Percentiles rank a stretch among this genome's conserved stretches.
phyloP scores from a whole-genome alignment of 37 sponge, comb jelly and placozoan genomes.

The Halichondria panicea region DNA sequence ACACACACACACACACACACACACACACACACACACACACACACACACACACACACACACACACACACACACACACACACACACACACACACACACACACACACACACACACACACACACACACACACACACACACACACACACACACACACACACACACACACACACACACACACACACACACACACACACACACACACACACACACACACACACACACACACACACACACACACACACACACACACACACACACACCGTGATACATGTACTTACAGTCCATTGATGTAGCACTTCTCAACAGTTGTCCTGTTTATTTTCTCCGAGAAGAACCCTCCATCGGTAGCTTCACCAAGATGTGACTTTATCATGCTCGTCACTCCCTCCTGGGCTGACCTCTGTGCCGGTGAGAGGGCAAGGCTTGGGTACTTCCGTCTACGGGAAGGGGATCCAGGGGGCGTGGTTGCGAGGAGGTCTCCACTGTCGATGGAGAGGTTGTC shows the following conservation, averaged over 20 bases:
- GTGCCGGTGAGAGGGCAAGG: conserved; percentile 38
- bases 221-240: conserved; percentile 25
- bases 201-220: conserved; percentile 39
- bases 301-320: conserved; percentile 54
- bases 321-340: conserved; percentile 79
- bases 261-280: conserved; percentile 69
- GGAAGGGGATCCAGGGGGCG: conserved; percentile 59
- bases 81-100: no score
- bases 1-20: no score
- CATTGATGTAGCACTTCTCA: conserved; percentile 79
- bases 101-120: no score
- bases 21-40: no score
- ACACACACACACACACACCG: conserved; percentile 38
- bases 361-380: conserved; percentile 15
- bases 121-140: no score
- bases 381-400: conserved; percentile 16
- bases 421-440: conserved; percentile 30
- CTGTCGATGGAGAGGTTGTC: conserved; percentile 61
- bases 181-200: no score
- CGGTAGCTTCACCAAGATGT: conserved; percentile 63
- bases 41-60: no score
- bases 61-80: no score
- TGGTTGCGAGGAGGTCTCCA: conserved; percentile 43
- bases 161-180: no score
- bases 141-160: no score